phyloP scores from a whole-genome alignment of 2,113 vertebrate species.

The Pelvicachromis taeniatus region DNA sequence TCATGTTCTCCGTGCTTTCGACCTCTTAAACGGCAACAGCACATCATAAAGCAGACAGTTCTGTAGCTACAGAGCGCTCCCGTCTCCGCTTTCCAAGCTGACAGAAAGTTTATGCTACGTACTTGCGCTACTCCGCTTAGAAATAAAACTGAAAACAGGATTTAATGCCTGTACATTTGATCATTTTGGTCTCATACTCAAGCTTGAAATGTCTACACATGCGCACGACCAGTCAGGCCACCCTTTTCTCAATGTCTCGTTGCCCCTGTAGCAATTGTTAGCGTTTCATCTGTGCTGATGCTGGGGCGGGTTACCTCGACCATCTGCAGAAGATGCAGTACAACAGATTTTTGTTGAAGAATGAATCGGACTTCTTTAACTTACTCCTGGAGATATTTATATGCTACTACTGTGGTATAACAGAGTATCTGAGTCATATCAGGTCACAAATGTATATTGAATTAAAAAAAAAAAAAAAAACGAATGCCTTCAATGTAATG shows the following conservation, averaged over 20 bases:
- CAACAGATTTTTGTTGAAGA: not conserved
- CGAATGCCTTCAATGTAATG: too few species aligned
- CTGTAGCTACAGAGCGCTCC: not conserved
- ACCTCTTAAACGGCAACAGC: not conserved
- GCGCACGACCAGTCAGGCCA: constrained; percentile 13
- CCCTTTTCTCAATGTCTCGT: not conserved
- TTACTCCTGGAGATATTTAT: not conserved
- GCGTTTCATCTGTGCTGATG: not conserved
- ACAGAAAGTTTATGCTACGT: not conserved
- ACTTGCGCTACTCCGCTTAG: not conserved
- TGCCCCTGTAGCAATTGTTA: not conserved
- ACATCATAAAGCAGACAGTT: not conserved
- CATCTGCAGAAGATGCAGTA: not conserved
- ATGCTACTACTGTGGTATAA: not conserved
- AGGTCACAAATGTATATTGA: not conserved
- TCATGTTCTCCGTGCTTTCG: not conserved
- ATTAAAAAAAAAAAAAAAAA: too few species aligned
- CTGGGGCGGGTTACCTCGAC: not conserved
- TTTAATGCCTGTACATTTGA: constrained; percentile 14
- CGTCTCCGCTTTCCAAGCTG: not conserved
- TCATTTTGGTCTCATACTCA: constrained; percentile 12
- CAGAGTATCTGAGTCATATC: not conserved
- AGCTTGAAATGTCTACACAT: constrained; percentile 1
- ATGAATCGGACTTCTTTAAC: not conserved
- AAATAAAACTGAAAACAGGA: not conserved